Conservation (phyloP, 2,113 vertebrate genomes). For the Engystomops pustulosus region DNA sequence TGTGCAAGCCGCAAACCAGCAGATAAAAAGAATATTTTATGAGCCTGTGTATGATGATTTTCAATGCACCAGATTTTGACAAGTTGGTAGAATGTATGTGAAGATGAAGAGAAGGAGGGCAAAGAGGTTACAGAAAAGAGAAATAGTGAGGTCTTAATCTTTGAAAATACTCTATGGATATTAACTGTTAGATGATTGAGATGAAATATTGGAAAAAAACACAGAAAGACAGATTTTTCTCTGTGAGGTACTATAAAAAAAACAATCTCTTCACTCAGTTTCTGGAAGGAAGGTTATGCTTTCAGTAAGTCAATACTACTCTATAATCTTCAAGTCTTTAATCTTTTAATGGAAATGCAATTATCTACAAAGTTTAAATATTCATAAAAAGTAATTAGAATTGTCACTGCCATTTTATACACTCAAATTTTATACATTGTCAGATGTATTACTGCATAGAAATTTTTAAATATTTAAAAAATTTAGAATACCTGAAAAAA, state of each 20-base stretch:
- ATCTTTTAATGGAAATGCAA: not conserved
- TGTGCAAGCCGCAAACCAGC: not conserved
- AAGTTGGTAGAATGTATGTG: conserved; percentile 22
- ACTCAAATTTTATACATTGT: too few relatives aligned
- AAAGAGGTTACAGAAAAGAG: conserved; percentile 4
- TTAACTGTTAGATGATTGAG: not conserved
- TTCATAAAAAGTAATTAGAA: not conserved
- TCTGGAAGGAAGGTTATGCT: too few relatives aligned
- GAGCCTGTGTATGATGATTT: conserved; percentile 1
- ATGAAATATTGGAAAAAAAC: not conserved
- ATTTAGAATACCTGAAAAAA: too few relatives aligned
- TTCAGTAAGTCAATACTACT: not conserved
- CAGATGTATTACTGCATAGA: too few relatives aligned
- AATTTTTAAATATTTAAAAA: too few relatives aligned
- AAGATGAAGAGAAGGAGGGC: conserved; percentile 28
- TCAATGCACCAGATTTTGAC: not conserved
- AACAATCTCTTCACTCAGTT: too few relatives aligned
- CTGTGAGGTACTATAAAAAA: not conserved
- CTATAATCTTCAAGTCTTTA: not conserved
- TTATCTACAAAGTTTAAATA: too few relatives aligned
- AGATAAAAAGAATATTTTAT: conserved; percentile 39
- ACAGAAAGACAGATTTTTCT: not conserved
- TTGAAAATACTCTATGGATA: conserved; percentile 10
- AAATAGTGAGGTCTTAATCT: not conserved
- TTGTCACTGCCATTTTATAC: too few relatives aligned